Conservation (phyloP, 2,888 invertebrate genomes). For the Yponomeuta cagnagella region DNA sequence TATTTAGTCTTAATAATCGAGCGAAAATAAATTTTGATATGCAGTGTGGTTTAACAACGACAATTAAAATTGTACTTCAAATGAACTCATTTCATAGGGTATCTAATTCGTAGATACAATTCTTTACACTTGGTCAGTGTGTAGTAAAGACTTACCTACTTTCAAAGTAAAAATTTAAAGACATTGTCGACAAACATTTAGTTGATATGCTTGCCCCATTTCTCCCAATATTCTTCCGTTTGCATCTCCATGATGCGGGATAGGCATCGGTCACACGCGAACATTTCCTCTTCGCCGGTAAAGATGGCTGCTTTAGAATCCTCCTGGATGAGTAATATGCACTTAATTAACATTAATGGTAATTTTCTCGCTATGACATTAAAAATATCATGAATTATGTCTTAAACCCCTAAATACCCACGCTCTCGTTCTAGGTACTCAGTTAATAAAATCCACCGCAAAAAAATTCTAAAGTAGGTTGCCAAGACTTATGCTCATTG, state of each 20-base stretch:
- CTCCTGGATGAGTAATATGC: conserved; percentile 64
- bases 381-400: neutral
- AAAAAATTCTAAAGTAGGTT: no score
- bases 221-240: conserved; percentile 93
- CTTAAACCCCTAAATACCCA: neutral
- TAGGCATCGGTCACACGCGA: conserved; percentile 95
- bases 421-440: no score
- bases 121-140: no score
- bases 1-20: neutral
- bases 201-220: conserved; percentile 77
- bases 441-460: no score
- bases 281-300: conserved; percentile 98
- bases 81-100: no score
- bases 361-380: no score
- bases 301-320: conserved; percentile 92
- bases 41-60: neutral
- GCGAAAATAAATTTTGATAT: neutral
- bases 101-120: no score
- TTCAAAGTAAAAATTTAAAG: conserved; percentile 24
- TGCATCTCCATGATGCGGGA: conserved; percentile 98
- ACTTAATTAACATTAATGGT: conserved; percentile 9
- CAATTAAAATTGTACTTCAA: neutral
- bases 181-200: conserved; percentile 23
- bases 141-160: no score
- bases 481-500: no score